Evolutionary conservation across 2,888 invertebrate genomes (phyloP).

Genomic region (Kryphioiulus occultus): DNA sequence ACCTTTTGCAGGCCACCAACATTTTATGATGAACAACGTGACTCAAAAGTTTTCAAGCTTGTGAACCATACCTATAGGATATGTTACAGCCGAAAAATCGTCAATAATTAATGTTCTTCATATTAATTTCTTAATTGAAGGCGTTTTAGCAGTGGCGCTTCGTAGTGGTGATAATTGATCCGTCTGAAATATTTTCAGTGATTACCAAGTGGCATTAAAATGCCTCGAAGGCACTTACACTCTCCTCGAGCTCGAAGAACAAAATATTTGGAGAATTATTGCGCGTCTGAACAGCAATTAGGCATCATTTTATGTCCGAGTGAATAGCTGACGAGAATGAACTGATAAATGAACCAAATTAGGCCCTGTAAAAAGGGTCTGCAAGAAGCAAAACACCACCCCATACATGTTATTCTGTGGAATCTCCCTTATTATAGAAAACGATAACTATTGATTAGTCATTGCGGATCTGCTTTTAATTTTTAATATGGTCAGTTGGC

Average conservation of each 20-base stretch:
- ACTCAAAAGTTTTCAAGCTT: neutral
- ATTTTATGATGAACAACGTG: neutral
- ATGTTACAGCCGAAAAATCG: neutral
- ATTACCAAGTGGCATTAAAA: neutral
- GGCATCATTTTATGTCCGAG: neutral
- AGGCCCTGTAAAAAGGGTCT: neutral
- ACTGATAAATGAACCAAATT: neutral
- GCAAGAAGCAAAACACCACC: neutral
- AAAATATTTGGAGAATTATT: neutral
- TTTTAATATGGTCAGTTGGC: neutral
- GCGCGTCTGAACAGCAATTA: neutral
- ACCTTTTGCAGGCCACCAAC: too few relatives aligned
- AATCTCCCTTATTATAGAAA: neutral
- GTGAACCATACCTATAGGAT: neutral
- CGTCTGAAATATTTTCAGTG: neutral
- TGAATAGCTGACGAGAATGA: neutral
- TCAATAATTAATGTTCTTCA: neutral
- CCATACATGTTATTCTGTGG: neutral
- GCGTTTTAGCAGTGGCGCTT: neutral
- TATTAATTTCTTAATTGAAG: slow-evolving; percentile 26
- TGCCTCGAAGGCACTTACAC: neutral
- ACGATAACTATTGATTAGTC: neutral
- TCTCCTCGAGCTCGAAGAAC: neutral
- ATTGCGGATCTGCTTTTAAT: neutral
- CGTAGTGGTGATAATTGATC: neutral